Evolutionary conservation across 1,140 invertebrate species (phyloP), one percentile per base, ranked within the genome.

Genomic region (Tribolium castaneum): DNA sequence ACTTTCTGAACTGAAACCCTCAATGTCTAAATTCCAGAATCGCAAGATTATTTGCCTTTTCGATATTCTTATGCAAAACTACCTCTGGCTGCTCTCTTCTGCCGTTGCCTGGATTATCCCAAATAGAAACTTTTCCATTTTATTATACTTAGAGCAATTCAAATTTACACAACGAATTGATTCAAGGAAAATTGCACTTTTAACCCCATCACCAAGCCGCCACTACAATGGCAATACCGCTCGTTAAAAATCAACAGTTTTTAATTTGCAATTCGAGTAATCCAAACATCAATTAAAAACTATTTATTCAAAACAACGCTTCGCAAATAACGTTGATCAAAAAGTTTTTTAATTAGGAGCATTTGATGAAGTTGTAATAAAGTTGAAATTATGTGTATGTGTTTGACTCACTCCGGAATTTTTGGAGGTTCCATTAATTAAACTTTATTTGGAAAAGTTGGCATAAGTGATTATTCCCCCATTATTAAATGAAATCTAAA

Each of bases 1-100:
- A 80, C 78, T 80, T 80, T 74, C 76, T 70, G 75, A 80, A 77
- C 78, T 80, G 56, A 74, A 77, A 78, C 75, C 78, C 75, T 25
- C 19, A 77, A 80, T 77, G 71, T 66, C 71, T 52, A 73, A 74
- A 79, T 66, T 71, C 74, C 78, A 45, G 73, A 79, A 76, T 79
- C 78, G 74, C 62, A 50, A 56, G 78, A 79, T 79, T 79, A 79
- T 80, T 75, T 74, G 49, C 70, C 70, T 73, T 77, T 77, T 75
- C 75, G 22, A 71, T 77, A 77, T 77, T 76, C 75, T 70, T 76
- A 76, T 76, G 59, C 59, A 76, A 70, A 76, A 50, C 59, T 76
- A 66, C 54, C 12, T 62, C 19, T n/a, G 10, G 19, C 12, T 51
- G 25, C 13, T 35, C 34, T 73, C 14, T 54, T 73, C 52, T 14